Evolutionary conservation across 1,140 invertebrate species (phyloP).

Genomic region (Zaprionus lachaisei): DNA sequence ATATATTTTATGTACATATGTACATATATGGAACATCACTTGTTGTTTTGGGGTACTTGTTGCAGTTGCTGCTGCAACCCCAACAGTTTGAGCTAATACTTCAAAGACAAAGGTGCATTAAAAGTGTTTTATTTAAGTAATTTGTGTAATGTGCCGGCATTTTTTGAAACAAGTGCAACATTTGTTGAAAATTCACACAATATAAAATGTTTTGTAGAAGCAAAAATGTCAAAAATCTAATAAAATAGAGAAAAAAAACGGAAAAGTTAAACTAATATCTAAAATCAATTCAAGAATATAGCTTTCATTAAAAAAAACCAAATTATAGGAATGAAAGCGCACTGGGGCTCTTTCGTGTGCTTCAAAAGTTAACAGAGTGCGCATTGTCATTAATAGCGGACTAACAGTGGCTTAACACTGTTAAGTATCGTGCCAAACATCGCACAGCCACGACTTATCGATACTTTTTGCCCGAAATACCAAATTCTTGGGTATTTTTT

Average conservation of each 20-base stretch:
- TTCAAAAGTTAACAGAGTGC: not conserved
- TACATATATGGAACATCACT: too few species aligned
- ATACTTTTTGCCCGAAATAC: not conserved
- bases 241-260: too few species aligned
- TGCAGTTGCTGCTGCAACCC: not conserved
- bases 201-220: too few species aligned
- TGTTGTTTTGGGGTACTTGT: not conserved
- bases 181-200: too few species aligned
- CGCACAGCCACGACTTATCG: not conserved
- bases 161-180: too few species aligned
- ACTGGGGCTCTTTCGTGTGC: too few species aligned
- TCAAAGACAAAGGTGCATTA: not conserved
- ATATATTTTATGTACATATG: too few species aligned
- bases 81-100: not conserved
- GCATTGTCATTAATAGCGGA: slow-evolving; percentile 5
- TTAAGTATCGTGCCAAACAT: not conserved
- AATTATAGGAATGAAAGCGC: not conserved
- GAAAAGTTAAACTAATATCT: too few species aligned
- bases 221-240: too few species aligned
- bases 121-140: not conserved
- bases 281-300: too few species aligned
- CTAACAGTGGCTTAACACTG: slow-evolving; percentile 6
- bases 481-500: slow-evolving; percentile 8
- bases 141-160: not conserved
- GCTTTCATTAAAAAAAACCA: too few species aligned